These are phyloP conservation scores for Smittia sp. DNA, from an alignment of 2,888 invertebrate genomes.

Conservation along the genomic window DNA sequence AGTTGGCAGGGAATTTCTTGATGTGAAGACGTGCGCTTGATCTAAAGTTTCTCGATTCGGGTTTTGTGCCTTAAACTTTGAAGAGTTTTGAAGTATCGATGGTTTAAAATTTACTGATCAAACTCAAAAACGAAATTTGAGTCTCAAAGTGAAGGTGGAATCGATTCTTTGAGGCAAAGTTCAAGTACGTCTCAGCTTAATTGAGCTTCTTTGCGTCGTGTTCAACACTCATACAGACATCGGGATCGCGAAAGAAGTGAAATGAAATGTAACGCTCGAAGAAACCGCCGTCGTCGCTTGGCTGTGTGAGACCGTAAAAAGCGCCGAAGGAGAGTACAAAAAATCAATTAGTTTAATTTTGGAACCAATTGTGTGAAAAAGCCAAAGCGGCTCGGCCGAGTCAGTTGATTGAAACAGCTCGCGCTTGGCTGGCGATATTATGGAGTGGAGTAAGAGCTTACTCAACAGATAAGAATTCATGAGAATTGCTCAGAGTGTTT, in stretches of 20 bases:
- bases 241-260: constrained; percentile 1
- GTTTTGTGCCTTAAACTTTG: too few species aligned
- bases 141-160: too few species aligned
- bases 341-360: constrained; percentile 37
- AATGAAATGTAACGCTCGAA: too few species aligned
- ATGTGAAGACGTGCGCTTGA: not conserved
- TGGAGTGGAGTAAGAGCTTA: too few species aligned
- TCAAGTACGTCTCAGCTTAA: not conserved
- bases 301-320: not conserved
- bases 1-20: constrained; percentile 29
- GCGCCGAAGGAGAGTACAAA: not conserved
- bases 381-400: not conserved
- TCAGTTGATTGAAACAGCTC: too few species aligned
- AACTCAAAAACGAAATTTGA: too few species aligned
- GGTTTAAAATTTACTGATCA: too few species aligned
- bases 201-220: not conserved
- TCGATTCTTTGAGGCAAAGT: too few species aligned
- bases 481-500: not conserved
- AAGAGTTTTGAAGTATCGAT: too few species aligned
- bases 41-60: not conserved
- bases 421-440: too few species aligned
- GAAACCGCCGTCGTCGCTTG: not conserved
- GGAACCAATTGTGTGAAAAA: constrained; percentile 28
- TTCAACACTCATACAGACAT: not conserved
- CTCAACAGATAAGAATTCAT: too few species aligned